Conservation (phyloP, 2,113 vertebrate species). For the Psophia crepitans region DNA sequence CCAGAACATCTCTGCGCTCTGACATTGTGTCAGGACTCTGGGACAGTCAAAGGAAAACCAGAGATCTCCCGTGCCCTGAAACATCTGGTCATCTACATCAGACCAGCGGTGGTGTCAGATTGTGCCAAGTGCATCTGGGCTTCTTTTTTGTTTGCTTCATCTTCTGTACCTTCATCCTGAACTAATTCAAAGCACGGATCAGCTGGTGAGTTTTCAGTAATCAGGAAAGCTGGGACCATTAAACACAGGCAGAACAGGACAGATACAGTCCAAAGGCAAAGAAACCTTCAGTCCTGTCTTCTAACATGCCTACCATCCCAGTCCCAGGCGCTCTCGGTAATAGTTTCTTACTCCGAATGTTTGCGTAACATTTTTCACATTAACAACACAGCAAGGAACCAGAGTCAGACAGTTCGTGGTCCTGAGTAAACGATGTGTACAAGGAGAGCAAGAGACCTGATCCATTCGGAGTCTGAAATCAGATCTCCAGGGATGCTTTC, state of each 20-base stretch:
- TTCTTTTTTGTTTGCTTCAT: background rate
- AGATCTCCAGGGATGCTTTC: background rate
- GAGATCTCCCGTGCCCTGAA: background rate
- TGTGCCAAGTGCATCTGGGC: background rate
- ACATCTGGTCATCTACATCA: slow-evolving; percentile 30
- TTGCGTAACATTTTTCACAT: background rate
- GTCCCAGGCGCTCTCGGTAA: background rate
- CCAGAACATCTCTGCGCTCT: slow-evolving; percentile 8
- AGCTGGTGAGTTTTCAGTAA: background rate
- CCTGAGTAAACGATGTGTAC: background rate
- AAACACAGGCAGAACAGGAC: background rate
- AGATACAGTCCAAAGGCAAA: background rate
- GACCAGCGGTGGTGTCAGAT: background rate
- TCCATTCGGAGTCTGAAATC: slow-evolving; percentile 4
- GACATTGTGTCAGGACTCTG: background rate
- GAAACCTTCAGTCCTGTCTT: background rate
- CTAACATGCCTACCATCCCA: background rate
- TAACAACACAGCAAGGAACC: background rate
- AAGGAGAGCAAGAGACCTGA: background rate
- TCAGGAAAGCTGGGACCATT: background rate
- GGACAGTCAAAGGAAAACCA: background rate
- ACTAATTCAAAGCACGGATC: background rate
- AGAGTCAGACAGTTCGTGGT: background rate
- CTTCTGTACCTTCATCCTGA: background rate
- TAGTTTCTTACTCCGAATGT: background rate